Percentiles rank a stretch among this genome's conserved stretches.
phyloP scores from a whole-genome alignment of 2,888 invertebrate species.

The Iselma pallidipennis region DNA sequence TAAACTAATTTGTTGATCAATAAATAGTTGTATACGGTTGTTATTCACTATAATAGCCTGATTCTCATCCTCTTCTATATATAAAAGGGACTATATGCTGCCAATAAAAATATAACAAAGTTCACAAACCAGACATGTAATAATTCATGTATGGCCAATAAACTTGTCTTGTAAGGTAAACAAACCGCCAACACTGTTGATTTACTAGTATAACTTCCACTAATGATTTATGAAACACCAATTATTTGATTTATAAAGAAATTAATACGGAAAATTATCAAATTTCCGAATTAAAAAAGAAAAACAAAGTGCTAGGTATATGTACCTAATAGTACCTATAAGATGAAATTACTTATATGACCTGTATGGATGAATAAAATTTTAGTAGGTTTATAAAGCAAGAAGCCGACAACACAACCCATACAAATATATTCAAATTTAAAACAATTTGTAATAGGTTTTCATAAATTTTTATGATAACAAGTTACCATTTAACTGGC shows the following conservation, averaged over 20 bases:
- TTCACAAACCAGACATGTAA: slow-evolving; percentile 36
- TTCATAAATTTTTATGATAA: slow-evolving; percentile 24
- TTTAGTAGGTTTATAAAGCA: slow-evolving; percentile 18
- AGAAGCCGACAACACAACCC: background rate
- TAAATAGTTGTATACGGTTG: too few relatives aligned
- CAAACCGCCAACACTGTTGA: slow-evolving; percentile 44
- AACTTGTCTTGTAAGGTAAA: slow-evolving; percentile 45
- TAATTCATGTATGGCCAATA: slow-evolving; percentile 45
- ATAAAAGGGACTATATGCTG: slow-evolving; percentile 23
- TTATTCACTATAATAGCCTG: too few relatives aligned
- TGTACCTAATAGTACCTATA: too few relatives aligned
- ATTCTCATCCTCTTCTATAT: background rate
- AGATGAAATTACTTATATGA: too few relatives aligned
- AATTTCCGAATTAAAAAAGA: background rate
- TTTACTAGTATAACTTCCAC: slow-evolving; percentile 31
- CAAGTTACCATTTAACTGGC: slow-evolving; percentile 18
- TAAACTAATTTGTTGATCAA: too few relatives aligned
- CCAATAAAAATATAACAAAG: slow-evolving; percentile 35
- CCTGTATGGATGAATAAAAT: slow-evolving; percentile 14
- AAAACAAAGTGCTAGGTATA: too few relatives aligned
- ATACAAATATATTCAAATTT: slow-evolving; percentile 25
- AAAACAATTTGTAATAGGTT: slow-evolving; percentile 25
- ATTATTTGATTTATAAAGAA: background rate
- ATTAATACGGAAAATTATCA: background rate
- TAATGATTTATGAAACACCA: slow-evolving; percentile 20